Percentiles rank a stretch among this genome's conserved stretches.
These are phyloP conservation scores for Mnemiopsis leidyi DNA, from an alignment of 37 sponge, comb jelly and placozoan genomes.

Conservation along the genomic window DNA sequence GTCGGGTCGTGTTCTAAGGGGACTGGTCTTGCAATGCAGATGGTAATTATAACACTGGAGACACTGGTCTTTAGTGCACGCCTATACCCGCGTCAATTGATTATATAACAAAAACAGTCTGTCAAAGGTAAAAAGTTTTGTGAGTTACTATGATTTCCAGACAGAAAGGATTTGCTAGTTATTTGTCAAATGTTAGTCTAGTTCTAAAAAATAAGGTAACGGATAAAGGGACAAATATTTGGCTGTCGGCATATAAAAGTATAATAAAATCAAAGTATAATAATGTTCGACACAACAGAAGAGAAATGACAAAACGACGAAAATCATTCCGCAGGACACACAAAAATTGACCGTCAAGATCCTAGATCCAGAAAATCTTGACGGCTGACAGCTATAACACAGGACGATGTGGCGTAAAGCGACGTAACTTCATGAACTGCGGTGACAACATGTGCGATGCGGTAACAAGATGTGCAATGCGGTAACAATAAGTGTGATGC, in stretches of 20 bases:
- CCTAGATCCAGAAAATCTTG: background rate
- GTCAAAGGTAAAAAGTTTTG: background rate
- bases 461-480: background rate
- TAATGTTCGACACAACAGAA: too few relatives aligned
- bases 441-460: background rate
- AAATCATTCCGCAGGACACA: background rate
- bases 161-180: background rate
- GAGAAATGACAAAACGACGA: background rate
- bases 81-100: background rate
- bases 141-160: background rate
- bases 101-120: background rate
- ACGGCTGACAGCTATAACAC: background rate
- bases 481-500: too few relatives aligned
- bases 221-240: background rate
- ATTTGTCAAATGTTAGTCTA: background rate
- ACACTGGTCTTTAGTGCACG: background rate
- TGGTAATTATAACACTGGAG: background rate
- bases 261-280: too few relatives aligned
- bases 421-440: background rate
- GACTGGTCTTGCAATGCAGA: background rate
- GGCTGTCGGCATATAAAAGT: background rate
- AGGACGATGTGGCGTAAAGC: background rate
- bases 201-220: background rate
- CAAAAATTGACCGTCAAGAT: background rate
- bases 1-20: too few relatives aligned